Evolutionary conservation across 2,113 vertebrate genomes (phyloP), one percentile per base, ranked within the genome.

Genomic region (Centropristis striata): DNA sequence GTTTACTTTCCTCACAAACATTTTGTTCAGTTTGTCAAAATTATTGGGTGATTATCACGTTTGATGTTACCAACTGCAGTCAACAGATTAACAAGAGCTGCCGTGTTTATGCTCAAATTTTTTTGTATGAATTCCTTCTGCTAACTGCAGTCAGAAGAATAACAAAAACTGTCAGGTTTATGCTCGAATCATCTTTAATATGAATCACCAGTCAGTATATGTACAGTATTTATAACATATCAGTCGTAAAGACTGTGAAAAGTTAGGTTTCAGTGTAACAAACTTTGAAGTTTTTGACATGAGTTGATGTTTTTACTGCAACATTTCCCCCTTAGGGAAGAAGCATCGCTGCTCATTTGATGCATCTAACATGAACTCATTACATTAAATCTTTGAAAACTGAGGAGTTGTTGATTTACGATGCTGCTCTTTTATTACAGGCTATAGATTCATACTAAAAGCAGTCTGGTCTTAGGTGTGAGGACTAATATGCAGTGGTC

Each of bases 221-320:
- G 10, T 54, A 47, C 21, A 47, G 15, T 16, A 75, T 57, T 18
- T 28, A 51, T 18, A 28, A 58, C 27, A 42, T 39, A 50, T 37
- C 23, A 71, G 11, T 32, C 21, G 28, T 55, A 20, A 68, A 28
- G 27, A 47, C 5, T 39, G 16, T 63, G 18, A 75, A 72, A 67
- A 51, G 27, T 27, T 65, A 7, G 12, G 12, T 23, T 55, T 66
- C 2, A 67, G 37, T 32, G 16, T 27, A 36, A 36, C 23, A 76
- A 61, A 78, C 28, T 78, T 49, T 59, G 20, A 49, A 65, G 59
- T 39, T 64, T 51, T 59, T 44, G 36, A 53, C 18, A n/a, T 20
- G 1, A 36, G 59, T 27, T 44, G 42, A 63, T 63, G 42, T 59
- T 71, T 60, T 59, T 20, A 28, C 16, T 4, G 37, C 16, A 9